These are phyloP conservation scores for Hyppa rectilinea DNA, from an alignment of 2,888 invertebrate genomes.

Conservation along the genomic window DNA sequence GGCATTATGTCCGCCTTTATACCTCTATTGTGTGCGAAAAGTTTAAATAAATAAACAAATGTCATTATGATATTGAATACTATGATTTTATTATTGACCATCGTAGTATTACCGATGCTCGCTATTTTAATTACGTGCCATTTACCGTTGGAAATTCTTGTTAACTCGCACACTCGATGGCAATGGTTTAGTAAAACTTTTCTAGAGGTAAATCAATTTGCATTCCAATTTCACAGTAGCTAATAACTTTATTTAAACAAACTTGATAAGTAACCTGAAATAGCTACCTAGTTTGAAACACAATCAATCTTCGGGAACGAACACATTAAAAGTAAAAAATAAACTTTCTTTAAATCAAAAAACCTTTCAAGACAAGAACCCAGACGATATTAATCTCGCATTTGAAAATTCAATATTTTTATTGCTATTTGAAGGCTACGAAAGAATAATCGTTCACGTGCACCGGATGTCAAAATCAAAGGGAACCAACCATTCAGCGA, in stretches of 20 bases:
- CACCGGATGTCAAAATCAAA: slow-evolving; percentile 86
- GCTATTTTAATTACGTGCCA: slow-evolving; percentile 17
- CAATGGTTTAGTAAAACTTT: slow-evolving; percentile 8
- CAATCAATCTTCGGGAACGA: slow-evolving; percentile 33
- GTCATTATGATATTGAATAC: too few species aligned
- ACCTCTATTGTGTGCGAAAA: too few species aligned
- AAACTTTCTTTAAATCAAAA: slow-evolving; percentile 41
- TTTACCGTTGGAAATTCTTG: slow-evolving; percentile 33
- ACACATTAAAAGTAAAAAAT: slow-evolving; percentile 41
- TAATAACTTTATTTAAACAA: slow-evolving; percentile 35
- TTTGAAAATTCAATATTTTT: slow-evolving; percentile 77
- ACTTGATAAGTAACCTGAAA: slow-evolving; percentile 20
- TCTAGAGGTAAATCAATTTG: slow-evolving; percentile 45
- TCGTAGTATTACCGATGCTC: slow-evolving; percentile 33
- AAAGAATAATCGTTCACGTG: slow-evolving; percentile 83
- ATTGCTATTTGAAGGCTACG: slow-evolving; percentile 73
- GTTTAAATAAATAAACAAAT: too few species aligned
- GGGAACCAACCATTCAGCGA: slow-evolving; percentile 81
- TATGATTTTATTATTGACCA: slow-evolving; percentile 43
- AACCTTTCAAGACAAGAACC: slow-evolving; percentile 56
- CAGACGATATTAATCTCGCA: slow-evolving; percentile 67
- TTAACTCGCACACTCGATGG: slow-evolving; percentile 20
- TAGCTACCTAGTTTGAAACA: slow-evolving; percentile 27
- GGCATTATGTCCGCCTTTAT: too few species aligned
- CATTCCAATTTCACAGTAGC: slow-evolving; percentile 37